A percentile compares a stretch with the other conserved stretches of the same genome.
Conservation (phyloP, 2,797 vertebrate species). For the Muscicapa striata region DNA sequence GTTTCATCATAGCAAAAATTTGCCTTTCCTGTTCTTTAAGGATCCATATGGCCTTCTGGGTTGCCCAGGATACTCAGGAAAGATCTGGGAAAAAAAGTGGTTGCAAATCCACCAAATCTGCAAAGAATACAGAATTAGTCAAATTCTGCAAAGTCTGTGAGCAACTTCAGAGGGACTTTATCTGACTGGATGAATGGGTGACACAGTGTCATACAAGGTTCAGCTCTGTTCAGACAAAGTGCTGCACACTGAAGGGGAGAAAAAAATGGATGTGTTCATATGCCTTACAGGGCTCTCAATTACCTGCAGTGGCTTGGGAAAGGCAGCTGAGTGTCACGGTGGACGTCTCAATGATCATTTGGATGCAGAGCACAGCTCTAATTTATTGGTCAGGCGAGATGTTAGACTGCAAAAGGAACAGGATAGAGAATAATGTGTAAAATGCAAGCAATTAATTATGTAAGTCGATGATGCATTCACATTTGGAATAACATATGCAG, state of each 20-base stretch:
- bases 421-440: constrained; percentile 15
- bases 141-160: background rate
- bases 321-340: constrained; percentile 12
- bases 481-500: constrained; percentile 15
- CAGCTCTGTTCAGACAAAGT: constrained; percentile 40
- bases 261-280: background rate
- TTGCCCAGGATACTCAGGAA: background rate
- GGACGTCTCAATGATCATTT: background rate
- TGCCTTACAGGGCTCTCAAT: constrained; percentile 19
- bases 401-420: constrained; percentile 1
- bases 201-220: constrained; percentile 15
- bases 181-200: background rate
- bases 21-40: background rate
- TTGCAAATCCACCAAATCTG: background rate
- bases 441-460: constrained; percentile 42
- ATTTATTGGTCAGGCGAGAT: constrained; percentile 38
- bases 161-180: constrained; percentile 1
- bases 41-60: background rate
- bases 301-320: constrained; percentile 25
- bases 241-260: background rate
- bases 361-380: constrained; percentile 32
- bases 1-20: background rate
- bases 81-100: background rate
- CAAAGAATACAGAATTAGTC: background rate
- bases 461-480: background rate